Evolutionary conservation across 2,797 vertebrate genomes (phyloP).

Genomic region (Menidia menidia): DNA sequence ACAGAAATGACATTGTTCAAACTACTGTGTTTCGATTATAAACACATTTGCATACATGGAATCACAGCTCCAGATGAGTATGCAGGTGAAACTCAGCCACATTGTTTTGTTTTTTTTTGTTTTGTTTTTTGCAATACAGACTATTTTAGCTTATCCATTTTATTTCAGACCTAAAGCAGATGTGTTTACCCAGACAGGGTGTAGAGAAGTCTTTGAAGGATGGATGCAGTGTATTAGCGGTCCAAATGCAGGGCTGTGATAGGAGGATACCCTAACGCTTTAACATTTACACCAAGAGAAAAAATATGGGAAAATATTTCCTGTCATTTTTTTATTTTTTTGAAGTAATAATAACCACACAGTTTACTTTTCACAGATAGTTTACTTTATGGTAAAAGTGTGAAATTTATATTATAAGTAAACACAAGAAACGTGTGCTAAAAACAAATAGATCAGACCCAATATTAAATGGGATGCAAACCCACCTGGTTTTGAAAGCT

Average conservation of each 20-base stretch:
- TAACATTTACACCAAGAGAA: too few species aligned
- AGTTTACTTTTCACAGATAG: too few species aligned
- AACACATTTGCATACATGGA: slow-evolving; percentile 22
- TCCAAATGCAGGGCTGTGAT: slow-evolving; percentile 34
- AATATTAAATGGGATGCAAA: too few species aligned
- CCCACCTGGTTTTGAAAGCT: too few species aligned
- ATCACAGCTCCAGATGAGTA: slow-evolving; percentile 7
- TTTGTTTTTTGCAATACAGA: slow-evolving; percentile 40
- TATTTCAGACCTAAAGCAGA: background rate
- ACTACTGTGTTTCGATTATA: slow-evolving; percentile 17
- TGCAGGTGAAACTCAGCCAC: background rate
- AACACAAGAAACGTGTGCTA: too few species aligned
- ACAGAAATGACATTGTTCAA: slow-evolving; percentile 15
- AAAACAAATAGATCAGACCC: too few species aligned
- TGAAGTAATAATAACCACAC: too few species aligned
- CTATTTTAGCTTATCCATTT: slow-evolving; percentile 41
- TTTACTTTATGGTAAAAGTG: too few species aligned
- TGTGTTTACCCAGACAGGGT: slow-evolving; percentile 1
- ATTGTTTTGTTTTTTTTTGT: slow-evolving; percentile 13
- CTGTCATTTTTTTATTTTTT: too few species aligned
- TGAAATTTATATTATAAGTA: too few species aligned
- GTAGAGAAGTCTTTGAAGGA: slow-evolving; percentile 11
- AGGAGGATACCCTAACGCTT: slow-evolving; percentile 27
- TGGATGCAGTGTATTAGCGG: slow-evolving; percentile 43
- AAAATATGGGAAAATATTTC: too few species aligned